Percentiles rank a stretch among this genome's conserved stretches.
These are phyloP conservation scores for Symphodus melops DNA, from an alignment of 2,113 vertebrate species.

Conservation along the genomic window DNA sequence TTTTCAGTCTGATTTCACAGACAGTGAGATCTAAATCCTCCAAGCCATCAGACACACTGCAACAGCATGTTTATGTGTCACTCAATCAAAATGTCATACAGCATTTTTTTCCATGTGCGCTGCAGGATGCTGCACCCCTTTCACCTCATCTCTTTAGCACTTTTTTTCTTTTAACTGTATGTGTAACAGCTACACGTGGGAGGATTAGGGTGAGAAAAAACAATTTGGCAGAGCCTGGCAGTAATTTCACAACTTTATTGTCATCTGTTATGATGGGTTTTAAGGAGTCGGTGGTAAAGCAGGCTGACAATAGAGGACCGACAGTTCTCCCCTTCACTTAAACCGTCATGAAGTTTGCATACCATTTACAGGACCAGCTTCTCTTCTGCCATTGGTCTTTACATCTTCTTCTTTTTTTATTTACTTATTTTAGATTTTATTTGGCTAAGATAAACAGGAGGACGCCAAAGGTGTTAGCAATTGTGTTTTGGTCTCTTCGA, in stretches of 20 bases:
- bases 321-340: slow-evolving; percentile 1
- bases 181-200: slow-evolving; percentile 16
- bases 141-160: slow-evolving; percentile 8
- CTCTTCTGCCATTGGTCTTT: slow-evolving; percentile 9
- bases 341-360: not conserved
- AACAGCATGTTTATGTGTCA: not conserved
- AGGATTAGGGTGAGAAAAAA: slow-evolving; percentile 14
- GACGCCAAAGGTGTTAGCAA: not conserved
- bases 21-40: slow-evolving; percentile 58
- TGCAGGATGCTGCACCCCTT: not conserved
- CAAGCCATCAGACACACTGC: slow-evolving; percentile 22
- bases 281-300: slow-evolving; percentile 2
- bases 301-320: not conserved
- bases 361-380: not conserved
- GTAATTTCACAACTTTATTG: slow-evolving; percentile 18
- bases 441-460: not conserved
- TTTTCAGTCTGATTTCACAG: slow-evolving; percentile 43
- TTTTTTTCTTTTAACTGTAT: slow-evolving; percentile 13
- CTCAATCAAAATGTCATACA: too few species aligned
- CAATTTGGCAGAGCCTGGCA: not conserved
- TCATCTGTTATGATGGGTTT: slow-evolving; percentile 23
- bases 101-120: not conserved
- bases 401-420: not conserved
- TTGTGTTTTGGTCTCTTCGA: not conserved
- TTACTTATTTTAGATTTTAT: not conserved